These are phyloP conservation scores for Dunckerocampus dactyliophorus DNA, from an alignment of 2,113 vertebrate genomes.

Conservation along the genomic window DNA sequence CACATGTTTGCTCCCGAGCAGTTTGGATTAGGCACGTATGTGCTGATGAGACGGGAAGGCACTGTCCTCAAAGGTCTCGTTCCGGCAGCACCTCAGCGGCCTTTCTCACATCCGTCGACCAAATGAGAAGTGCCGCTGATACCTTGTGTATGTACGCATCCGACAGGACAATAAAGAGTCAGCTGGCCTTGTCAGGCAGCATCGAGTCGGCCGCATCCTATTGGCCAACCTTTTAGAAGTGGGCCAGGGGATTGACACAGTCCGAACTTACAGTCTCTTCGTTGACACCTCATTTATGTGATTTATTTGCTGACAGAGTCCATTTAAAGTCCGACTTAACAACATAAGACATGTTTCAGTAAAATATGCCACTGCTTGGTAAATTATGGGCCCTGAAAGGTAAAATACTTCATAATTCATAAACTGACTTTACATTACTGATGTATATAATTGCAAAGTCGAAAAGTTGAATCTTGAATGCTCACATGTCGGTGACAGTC, in stretches of 20 bases:
- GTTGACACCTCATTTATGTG: not conserved
- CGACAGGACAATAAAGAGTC: conserved; percentile 28
- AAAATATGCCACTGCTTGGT: too few relatives aligned
- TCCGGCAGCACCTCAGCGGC: not conserved
- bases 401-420: too few relatives aligned
- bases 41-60: not conserved
- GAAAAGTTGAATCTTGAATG: too few relatives aligned
- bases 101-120: not conserved
- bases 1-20: conserved; percentile 39
- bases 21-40: not conserved
- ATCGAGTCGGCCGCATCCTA: conserved; percentile 2
- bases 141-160: not conserved
- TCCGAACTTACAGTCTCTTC: too few relatives aligned
- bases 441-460: too few relatives aligned
- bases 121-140: not conserved
- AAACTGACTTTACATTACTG: too few relatives aligned
- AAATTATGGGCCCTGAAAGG: too few relatives aligned
- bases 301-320: not conserved
- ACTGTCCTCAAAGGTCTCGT: not conserved
- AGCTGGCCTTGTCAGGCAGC: conserved; percentile 45
- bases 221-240: conserved; percentile 19
- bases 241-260: not conserved
- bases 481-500: too few relatives aligned
- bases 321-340: too few relatives aligned
- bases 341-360: too few relatives aligned